Percentiles rank a stretch among this genome's conserved stretches.
Conservation (phyloP, 2,797 vertebrate genomes). For the Syngnathus acus region DNA sequence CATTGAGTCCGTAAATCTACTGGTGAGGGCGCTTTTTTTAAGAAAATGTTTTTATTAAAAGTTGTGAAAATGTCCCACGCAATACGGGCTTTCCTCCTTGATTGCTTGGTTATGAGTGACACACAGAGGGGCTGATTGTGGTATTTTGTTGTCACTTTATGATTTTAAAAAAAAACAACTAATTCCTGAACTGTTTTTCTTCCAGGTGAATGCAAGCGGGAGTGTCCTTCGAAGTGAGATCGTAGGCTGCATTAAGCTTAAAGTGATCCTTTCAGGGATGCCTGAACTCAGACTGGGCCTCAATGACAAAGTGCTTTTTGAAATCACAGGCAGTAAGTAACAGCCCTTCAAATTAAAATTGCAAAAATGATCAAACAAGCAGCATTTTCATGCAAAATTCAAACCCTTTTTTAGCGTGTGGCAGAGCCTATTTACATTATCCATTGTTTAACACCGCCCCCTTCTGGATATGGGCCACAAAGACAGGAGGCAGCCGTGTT, state of each 20-base stretch:
- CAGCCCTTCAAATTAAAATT: neutral
- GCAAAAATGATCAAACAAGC: neutral
- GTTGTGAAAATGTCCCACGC: neutral
- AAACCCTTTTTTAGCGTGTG: neutral
- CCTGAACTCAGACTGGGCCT: slow-evolving; percentile 76
- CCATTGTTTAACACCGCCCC: slow-evolving; percentile 52
- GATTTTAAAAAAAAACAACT: neutral
- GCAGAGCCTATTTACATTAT: slow-evolving; percentile 15
- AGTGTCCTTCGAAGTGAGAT: slow-evolving; percentile 75
- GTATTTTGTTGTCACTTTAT: neutral
- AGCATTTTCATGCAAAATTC: slow-evolving; percentile 28
- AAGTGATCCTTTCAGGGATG: slow-evolving; percentile 76
- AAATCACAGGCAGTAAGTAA: slow-evolving; percentile 77
- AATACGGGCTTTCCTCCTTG: neutral
- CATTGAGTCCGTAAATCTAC: slow-evolving; percentile 77
- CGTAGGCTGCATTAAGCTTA: slow-evolving; percentile 72
- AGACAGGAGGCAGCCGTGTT: neutral
- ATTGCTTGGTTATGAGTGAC: neutral
- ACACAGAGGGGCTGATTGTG: neutral
- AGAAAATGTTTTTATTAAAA: neutral
- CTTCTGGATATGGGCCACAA: slow-evolving; percentile 44
- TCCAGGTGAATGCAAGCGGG: slow-evolving; percentile 70
- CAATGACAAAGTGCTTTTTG: slow-evolving; percentile 79
- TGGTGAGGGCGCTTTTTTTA: slow-evolving; percentile 55
- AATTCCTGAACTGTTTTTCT: neutral